A percentile compares a stretch with the other conserved stretches of the same genome.
phyloP scores from a whole-genome alignment of 2,888 invertebrate genomes.

The Drosophila nigricruria region DNA sequence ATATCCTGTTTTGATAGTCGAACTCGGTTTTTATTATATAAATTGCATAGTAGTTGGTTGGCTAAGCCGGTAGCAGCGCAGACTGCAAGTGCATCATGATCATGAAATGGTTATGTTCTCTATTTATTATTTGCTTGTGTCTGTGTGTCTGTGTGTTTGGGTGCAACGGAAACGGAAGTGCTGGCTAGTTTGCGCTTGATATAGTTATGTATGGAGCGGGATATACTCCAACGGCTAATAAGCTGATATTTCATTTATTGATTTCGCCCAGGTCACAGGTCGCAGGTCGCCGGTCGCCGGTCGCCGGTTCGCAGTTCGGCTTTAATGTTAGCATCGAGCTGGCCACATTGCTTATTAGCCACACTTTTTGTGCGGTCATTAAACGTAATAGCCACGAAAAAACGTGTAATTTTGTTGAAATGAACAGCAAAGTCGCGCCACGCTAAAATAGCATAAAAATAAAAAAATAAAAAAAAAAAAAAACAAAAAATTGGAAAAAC shows the following conservation, averaged over 20 bases:
- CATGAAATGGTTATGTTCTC: conserved; percentile 35
- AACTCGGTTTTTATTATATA: conserved; percentile 72
- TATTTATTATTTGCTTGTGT: conserved; percentile 20
- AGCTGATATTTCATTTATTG: conserved; percentile 77
- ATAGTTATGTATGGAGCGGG: conserved; percentile 52
- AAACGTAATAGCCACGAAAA: conserved; percentile 72
- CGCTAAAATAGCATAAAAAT: conserved; percentile 71
- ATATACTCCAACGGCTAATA: conserved; percentile 50
- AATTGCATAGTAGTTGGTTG: conserved; percentile 63
- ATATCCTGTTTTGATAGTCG: conserved; percentile 75
- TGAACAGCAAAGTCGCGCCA: conserved; percentile 45
- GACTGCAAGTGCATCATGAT: conserved; percentile 54
- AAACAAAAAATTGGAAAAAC: conserved; percentile 63
- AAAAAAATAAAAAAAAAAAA: conserved; percentile 13
- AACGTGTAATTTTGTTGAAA: conserved; percentile 69
- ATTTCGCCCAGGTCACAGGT: conserved; percentile 53
- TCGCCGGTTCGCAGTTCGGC: conserved; percentile 7
- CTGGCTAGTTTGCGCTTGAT: conserved; percentile 82
- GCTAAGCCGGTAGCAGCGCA: conserved; percentile 68
- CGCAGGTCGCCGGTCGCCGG: conserved; percentile 13
- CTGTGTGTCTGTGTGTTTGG: conserved; percentile 46
- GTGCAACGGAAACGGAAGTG: conserved; percentile 82
- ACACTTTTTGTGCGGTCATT: conserved; percentile 59
- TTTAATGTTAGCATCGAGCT: conserved; percentile 41
- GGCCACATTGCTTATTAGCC: conserved; percentile 66